These are phyloP conservation scores for Halichondria panicea DNA, from an alignment of 37 sponge, comb jelly and placozoan genomes.

Conservation along the genomic window DNA sequence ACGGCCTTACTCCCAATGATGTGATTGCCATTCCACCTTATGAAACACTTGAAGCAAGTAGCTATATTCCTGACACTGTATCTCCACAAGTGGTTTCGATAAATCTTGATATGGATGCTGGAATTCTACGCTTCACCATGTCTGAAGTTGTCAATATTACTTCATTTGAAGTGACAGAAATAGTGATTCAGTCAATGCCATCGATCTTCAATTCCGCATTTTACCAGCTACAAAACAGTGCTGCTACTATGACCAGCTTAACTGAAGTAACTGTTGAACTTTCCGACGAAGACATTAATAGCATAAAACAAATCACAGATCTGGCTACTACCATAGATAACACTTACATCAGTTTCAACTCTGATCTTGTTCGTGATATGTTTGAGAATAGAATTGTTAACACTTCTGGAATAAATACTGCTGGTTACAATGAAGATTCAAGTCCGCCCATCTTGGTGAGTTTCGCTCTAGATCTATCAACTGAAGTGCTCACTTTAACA, in stretches of 20 bases:
- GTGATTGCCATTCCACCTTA: conserved; percentile 20
- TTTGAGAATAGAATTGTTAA: conserved; percentile 27
- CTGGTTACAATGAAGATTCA: conserved; percentile 31
- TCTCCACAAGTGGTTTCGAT: conserved; percentile 51
- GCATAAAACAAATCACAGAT: conserved; percentile 48
- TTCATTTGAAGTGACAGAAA: conserved; percentile 43
- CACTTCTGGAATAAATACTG: background rate
- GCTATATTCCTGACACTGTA: conserved; percentile 50
- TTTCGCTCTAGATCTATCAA: conserved; percentile 76
- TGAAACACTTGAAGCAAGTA: conserved; percentile 15
- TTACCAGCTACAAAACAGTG: conserved; percentile 21
- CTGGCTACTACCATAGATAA: conserved; percentile 53
- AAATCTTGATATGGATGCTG: conserved; percentile 66
- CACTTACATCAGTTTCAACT: conserved; percentile 57
- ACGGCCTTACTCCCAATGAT: conserved; percentile 50
- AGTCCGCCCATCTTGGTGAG: conserved; percentile 50
- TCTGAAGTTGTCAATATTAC: conserved; percentile 68
- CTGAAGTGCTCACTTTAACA: conserved; percentile 72
- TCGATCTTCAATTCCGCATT: background rate
- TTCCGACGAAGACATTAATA: conserved; percentile 61
- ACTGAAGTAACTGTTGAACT: conserved; percentile 37
- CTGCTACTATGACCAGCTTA: conserved; percentile 13
- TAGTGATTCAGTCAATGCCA: conserved; percentile 55
- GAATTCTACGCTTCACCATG: conserved; percentile 60
- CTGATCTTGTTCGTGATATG: conserved; percentile 51